Base-by-base conservation (phyloP, 2,888 invertebrate species). In the Pardosa pseudoannulata region DNA sequence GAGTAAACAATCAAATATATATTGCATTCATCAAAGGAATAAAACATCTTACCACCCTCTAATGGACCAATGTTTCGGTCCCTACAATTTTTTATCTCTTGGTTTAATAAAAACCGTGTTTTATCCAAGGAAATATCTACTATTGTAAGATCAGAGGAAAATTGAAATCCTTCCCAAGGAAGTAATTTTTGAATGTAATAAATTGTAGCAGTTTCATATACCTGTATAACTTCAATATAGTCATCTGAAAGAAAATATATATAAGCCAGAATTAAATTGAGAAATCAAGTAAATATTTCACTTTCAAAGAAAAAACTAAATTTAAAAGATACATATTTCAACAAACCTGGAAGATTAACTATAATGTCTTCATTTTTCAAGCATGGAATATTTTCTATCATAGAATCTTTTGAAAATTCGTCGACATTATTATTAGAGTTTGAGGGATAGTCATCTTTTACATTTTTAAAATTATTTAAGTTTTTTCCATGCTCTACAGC, bases 91-190 rank as follows among this genome's bases (percentile, higher is more conserved):
- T 83, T 83, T 0, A 78, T 41, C 70, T 83, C 83, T 67, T 83
- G 83, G 29, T 83, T 83, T 29, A 83, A 32, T 2, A 83, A 32
- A 28, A 83, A 83, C 36, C 83, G 71, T 0, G 78, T 72, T 41
- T 72, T 72, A 27, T 78, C 71, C 0, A 72, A 28, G 11, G 76
- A 64, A 19, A 83, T 73, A 62, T 83, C 67, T 13, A 65, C 31
- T 11, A 83, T 32, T 23, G 73, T 78, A 16, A 72, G 71, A 64
- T 82, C 64, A 13, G 11, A 23, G 28, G 83, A 31, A 1, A 83
- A 50, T 27, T 46, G 65, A 39, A 83, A 78, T 31, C 23, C 1
- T 23, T 72, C 56, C 19, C 31, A 67, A 6, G 19, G 29, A 23
- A 73, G 13, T 16, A 83, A 31, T 13, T 71, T 70, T 23, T 68